Conservation (phyloP, 1,140 invertebrate species). For the Homarus americanus region DNA sequence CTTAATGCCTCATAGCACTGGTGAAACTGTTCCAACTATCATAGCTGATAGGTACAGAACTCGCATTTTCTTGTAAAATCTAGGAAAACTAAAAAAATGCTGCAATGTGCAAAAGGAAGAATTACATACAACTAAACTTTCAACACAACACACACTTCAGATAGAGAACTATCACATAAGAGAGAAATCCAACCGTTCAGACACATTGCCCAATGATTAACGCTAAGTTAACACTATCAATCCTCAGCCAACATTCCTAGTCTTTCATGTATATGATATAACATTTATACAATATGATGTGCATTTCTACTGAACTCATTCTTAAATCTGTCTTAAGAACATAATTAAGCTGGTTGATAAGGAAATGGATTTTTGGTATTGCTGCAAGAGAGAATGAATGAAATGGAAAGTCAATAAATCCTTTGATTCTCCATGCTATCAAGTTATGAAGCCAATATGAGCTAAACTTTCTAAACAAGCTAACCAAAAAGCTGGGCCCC, state of each 20-base stretch:
- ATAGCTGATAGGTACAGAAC: neutral
- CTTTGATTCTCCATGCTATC: neutral
- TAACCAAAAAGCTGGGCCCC: slow-evolving; percentile 28
- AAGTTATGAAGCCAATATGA: neutral
- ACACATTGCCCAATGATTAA: neutral
- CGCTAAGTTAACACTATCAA: neutral
- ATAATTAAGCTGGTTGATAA: neutral
- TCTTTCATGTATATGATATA: neutral
- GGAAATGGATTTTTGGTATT: neutral
- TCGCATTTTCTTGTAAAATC: neutral
- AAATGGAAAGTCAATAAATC: neutral
- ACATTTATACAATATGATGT: neutral
- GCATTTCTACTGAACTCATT: neutral
- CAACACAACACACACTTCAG: neutral
- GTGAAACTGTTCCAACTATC: too few species aligned
- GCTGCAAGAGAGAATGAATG: neutral
- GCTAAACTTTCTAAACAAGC: slow-evolving; percentile 19
- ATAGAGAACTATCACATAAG: neutral
- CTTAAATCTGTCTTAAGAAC: neutral
- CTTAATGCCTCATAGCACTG: neutral
- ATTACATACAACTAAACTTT: neutral
- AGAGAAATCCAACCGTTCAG: neutral
- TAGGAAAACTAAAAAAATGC: neutral
- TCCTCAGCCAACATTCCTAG: neutral
- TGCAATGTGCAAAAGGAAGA: neutral